Percentiles rank a stretch among this genome's conserved stretches.
Conservation (phyloP, 1,140 invertebrate species). For the Acyrthosiphon pisum region DNA sequence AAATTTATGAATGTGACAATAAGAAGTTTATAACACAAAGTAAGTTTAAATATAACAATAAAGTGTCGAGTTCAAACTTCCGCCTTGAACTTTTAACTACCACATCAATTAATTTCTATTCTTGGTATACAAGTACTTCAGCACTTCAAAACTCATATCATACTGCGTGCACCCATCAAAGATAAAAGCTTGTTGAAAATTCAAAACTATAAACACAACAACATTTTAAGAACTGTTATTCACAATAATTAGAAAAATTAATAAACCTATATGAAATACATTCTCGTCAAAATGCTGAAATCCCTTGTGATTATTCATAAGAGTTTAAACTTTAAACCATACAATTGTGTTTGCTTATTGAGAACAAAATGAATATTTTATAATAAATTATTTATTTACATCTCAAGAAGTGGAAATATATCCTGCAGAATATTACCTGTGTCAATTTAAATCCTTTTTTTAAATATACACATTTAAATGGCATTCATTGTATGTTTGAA, state of each 20-base stretch:
- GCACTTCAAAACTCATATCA: conserved; percentile 24
- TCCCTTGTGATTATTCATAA: neutral
- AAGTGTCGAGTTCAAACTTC: conserved; percentile 25
- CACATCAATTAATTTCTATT: conserved; percentile 27
- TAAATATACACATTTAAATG: too few species aligned
- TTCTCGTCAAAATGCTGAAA: neutral
- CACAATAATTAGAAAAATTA: neutral
- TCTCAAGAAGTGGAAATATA: neutral
- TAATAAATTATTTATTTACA: neutral
- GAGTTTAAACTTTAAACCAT: neutral
- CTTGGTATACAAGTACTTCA: neutral
- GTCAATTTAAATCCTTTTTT: neutral
- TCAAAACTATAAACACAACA: neutral
- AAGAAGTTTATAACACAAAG: conserved; percentile 21
- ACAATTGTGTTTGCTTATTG: neutral
- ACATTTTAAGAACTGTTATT: neutral
- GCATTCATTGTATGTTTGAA: neutral
- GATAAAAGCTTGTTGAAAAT: conserved; percentile 14
- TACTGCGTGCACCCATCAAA: neutral
- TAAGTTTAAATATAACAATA: neutral
- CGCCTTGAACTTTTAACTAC: conserved; percentile 20
- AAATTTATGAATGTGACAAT: neutral
- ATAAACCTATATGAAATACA: neutral
- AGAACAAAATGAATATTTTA: neutral
- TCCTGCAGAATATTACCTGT: neutral